Evolutionary conservation across 2,888 invertebrate species (phyloP), one percentile per base, ranked within the genome.

Genomic region (Pachydiplax longipennis): DNA sequence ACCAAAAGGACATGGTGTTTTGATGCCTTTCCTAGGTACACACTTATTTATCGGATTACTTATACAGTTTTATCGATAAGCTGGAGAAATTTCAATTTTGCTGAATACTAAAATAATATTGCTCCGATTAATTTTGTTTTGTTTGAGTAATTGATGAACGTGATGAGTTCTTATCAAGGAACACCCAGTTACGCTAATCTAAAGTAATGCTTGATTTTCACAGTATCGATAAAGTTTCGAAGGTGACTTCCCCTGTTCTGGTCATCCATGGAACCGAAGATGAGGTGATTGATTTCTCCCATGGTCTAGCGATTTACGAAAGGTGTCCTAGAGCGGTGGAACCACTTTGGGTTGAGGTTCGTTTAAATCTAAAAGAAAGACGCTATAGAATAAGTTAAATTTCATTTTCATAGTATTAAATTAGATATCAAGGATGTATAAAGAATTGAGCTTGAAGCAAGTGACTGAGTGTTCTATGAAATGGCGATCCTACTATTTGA

Each of bases 181-280:
- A 44, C 31, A 15, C 10, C 53, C 18, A 53, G 18, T 2, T 53
- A 0, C 53, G 53, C 37, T 58, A 58, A 80, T 90, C 13, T 90
- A 82, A 65, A 82, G 18, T 82, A 31, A 53, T 91, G 90, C 91
- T 91, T 91, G 92, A 92, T 91, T 93, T 92, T 95, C 96, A 92
- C 96, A 99, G 99, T 95, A 99, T 99, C 95, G 99, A 99, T 95
- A 99, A 99, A 95, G 98, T 99, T 93, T 98, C 99, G 92, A 98
- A 99, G 95, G 99, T 99, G 92, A 98, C 98, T 94, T 99, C 99
- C 92, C 99, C 99, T 91, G 99, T 99, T 93, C 96, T 99, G 93
- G 99, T 99, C 91, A 99, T 99, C 93, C 99, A 99, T 94, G 99
- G 99, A 93, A 99, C 99, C 91, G 99, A 99, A 94, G 99, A 99